phyloP scores from a whole-genome alignment of 2,113 vertebrate species.

The Chionodraco myersi region DNA sequence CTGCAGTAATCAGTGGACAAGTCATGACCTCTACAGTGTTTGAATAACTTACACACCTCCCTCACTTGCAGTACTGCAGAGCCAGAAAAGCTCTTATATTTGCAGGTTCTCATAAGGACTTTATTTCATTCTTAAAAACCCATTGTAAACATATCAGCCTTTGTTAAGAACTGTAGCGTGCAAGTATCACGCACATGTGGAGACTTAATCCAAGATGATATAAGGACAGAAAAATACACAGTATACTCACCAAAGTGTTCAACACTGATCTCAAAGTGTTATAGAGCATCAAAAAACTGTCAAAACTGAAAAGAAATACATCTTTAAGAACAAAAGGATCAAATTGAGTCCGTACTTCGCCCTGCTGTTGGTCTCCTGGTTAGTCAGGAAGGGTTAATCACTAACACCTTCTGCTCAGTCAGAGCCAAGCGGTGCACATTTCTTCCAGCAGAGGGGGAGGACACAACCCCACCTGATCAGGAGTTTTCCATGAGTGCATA shows the following conservation, averaged over 20 bases:
- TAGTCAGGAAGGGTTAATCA: constrained; percentile 76
- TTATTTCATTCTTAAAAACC: constrained; percentile 12
- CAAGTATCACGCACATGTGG: neutral
- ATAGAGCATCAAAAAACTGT: constrained; percentile 24
- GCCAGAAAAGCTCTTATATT: neutral
- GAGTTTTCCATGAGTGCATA: constrained; percentile 26
- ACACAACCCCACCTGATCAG: constrained; percentile 34
- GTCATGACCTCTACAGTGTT: constrained; percentile 24
- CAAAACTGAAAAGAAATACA: constrained; percentile 21
- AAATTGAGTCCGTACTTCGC: constrained; percentile 46
- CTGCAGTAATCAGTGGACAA: neutral
- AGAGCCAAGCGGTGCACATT: constrained; percentile 57
- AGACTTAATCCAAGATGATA: neutral
- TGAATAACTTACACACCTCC: constrained; percentile 8
- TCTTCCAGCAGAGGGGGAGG: constrained; percentile 65
- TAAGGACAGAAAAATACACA: neutral
- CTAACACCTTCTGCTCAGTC: constrained; percentile 59
- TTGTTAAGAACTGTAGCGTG: neutral
- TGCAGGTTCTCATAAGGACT: constrained; percentile 30
- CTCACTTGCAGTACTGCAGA: constrained; percentile 5
- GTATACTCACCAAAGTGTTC: constrained; percentile 58
- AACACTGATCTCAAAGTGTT: constrained; percentile 6
- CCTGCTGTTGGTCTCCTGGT: constrained; percentile 45
- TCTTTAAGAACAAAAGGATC: constrained; percentile 1
- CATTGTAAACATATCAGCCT: constrained; percentile 7